Evolutionary conservation across 2,113 vertebrate genomes (phyloP), one percentile per base, ranked within the genome.

Genomic region (Acanthochromis polyacanthus): DNA sequence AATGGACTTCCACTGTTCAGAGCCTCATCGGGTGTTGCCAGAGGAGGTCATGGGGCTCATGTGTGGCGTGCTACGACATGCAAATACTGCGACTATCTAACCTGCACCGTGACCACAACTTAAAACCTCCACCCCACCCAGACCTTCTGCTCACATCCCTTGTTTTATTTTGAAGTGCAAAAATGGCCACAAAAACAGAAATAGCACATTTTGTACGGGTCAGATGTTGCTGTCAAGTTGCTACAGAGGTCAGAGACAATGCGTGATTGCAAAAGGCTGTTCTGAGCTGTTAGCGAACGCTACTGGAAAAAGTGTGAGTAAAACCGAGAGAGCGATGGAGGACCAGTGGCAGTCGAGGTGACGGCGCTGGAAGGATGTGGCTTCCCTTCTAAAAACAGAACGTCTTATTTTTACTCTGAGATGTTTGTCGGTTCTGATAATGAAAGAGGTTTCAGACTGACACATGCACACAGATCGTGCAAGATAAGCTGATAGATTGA

Each of bases 351-450:
- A 57, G 75, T 46, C n/a, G 32, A 30, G 2, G 57, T 58, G 78
- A 78, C 69, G 57, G 62, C 22, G 69, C 63, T 76, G 63, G 69
- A 85, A 89, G 84, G 84, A 90, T 85, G 87, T 91, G 89, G 84
- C 75, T 83, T 80, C 58, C 23, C 40, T 58, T 85, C 70, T 83
- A 52, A 73, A 80, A 87, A 71, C 61, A 48, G 45, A 76, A 43
- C 61, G 3, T 64, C 66, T 73, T 83, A 76, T 87, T 87, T 87
- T 83, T 75, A 75, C 32, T 65, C 80, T 46, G 1, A 36, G 32
- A 36, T 22, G 74, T 4, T 43, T 23, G 51, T 36, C 32, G 71
- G 36, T n/a, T 28, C 12, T 53, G 46, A 52, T 28, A 51, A 28
- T 36, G 50, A 82, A 68, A 73, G 28, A 23, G 14, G 22, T 10